These are phyloP conservation scores for Tadarida brasiliensis DNA, from an alignment of 2,797 vertebrate species.

Conservation along the genomic window DNA sequence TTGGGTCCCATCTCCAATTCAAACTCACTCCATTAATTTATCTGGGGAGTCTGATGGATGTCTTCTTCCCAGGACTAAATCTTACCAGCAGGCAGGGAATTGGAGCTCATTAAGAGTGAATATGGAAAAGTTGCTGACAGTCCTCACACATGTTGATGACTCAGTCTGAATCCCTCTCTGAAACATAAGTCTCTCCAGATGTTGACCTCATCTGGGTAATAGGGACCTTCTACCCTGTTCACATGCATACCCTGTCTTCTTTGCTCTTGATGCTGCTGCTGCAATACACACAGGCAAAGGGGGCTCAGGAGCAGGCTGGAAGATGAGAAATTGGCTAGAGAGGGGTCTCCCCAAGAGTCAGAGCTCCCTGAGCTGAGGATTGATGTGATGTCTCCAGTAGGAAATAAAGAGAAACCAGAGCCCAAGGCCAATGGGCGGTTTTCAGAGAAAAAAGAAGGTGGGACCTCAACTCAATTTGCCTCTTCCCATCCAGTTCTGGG, in stretches of 20 bases:
- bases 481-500: neutral
- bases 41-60: neutral
- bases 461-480: neutral
- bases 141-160: slow-evolving; percentile 82
- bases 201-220: slow-evolving; percentile 84
- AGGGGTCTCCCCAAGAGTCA: neutral
- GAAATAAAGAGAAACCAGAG: slow-evolving; percentile 15
- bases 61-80: neutral
- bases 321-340: neutral
- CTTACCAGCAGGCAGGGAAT: neutral
- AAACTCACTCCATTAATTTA: slow-evolving; percentile 82
- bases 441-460: slow-evolving; percentile 8
- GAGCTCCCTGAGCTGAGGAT: neutral
- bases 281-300: neutral
- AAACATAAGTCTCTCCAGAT: slow-evolving; percentile 87
- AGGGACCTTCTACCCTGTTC: slow-evolving; percentile 62
- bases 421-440: neutral
- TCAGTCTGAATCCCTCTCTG: slow-evolving; percentile 84
- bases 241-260: neutral
- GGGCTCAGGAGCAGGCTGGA: neutral
- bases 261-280: neutral
- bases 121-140: slow-evolving; percentile 83
- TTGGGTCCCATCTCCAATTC: slow-evolving; percentile 62
- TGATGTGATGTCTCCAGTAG: neutral
- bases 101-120: slow-evolving; percentile 64